Conservation (phyloP, 2,888 invertebrate genomes). For the Dinocampus coccinellae region DNA sequence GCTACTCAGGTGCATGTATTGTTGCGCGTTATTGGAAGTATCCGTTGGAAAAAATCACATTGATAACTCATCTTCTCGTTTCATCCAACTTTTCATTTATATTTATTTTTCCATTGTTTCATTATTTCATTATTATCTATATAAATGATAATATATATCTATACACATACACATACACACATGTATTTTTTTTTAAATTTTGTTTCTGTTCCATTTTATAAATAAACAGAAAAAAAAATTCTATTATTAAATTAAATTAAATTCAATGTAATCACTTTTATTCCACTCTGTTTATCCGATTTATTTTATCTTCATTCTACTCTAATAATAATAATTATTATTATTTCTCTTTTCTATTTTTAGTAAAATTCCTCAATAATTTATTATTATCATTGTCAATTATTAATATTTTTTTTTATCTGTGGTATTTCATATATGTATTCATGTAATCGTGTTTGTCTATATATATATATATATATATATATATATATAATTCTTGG, state of each 20-base stretch:
- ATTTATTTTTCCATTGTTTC: not conserved
- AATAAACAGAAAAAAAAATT: not conserved
- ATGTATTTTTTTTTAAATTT: too few species aligned
- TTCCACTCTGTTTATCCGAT: not conserved
- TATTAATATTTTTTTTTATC: slow-evolving; percentile 3
- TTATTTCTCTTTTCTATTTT: not conserved
- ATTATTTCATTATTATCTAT: too few species aligned
- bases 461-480: not conserved
- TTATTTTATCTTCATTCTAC: not conserved
- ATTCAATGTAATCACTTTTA: not conserved
- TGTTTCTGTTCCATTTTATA: not conserved
- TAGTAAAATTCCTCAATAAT: too few species aligned
- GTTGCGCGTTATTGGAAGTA: slow-evolving; percentile 10
- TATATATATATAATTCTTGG: not conserved
- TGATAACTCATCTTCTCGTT: slow-evolving; percentile 3
- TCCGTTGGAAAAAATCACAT: not conserved
- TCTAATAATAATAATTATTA: too few species aligned
- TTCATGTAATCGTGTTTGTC: not conserved
- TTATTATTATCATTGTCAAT: not conserved
- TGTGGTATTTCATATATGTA: not conserved
- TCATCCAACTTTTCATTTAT: not conserved
- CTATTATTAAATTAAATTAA: not conserved
- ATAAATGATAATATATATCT: too few species aligned
- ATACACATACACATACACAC: too few species aligned
- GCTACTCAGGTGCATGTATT: slow-evolving; percentile 18